A percentile compares a stretch with the other conserved stretches of the same genome.
phyloP scores from a whole-genome alignment of 2,888 invertebrate genomes.

The Drosophila diplacantha region DNA sequence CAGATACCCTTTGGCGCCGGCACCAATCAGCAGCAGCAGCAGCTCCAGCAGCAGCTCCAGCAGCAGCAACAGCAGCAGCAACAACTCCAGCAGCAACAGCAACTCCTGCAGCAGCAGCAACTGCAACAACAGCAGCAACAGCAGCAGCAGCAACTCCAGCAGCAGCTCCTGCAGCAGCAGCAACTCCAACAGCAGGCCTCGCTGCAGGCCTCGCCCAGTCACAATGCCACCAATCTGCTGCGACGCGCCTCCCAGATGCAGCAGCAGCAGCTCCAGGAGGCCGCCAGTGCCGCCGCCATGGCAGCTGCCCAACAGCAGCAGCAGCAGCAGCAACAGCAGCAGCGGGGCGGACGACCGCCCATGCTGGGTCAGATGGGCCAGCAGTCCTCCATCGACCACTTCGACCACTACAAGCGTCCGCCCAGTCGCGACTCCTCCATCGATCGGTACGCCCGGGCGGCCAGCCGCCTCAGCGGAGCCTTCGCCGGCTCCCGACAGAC shows the following conservation, averaged over 20 bases:
- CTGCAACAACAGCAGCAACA: conserved; percentile 56
- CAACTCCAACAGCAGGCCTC: conserved; percentile 62
- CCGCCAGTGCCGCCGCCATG: conserved; percentile 51
- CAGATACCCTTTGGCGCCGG: conserved; percentile 36
- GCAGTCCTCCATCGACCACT: conserved; percentile 90
- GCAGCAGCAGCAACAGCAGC: conserved; percentile 62
- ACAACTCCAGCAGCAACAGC: conserved; percentile 48
- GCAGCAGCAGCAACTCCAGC: conserved; percentile 37
- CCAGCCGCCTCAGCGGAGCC: conserved; percentile 80
- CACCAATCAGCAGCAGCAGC: conserved; percentile 51
- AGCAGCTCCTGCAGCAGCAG: conserved; percentile 48
- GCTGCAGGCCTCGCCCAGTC: conserved; percentile 59
- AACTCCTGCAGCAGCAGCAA: conserved; percentile 53
- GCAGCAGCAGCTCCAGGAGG: conserved; percentile 67
- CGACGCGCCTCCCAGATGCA: conserved; percentile 72
- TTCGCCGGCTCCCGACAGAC: conserved; percentile 85
- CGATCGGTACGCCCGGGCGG: conserved; percentile 87
- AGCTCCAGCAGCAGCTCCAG: conserved; percentile 48
- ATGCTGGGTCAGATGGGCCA: conserved; percentile 75
- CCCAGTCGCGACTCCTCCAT: conserved; percentile 92
- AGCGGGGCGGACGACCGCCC: conserved; percentile 80
- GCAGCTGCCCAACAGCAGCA: conserved; percentile 56
- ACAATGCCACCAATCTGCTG: conserved; percentile 59
- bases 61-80: conserved; percentile 45
- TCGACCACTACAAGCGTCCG: conserved; percentile 95